phyloP scores from a whole-genome alignment of 2,113 vertebrate species.

The Ptyas mucosa region DNA sequence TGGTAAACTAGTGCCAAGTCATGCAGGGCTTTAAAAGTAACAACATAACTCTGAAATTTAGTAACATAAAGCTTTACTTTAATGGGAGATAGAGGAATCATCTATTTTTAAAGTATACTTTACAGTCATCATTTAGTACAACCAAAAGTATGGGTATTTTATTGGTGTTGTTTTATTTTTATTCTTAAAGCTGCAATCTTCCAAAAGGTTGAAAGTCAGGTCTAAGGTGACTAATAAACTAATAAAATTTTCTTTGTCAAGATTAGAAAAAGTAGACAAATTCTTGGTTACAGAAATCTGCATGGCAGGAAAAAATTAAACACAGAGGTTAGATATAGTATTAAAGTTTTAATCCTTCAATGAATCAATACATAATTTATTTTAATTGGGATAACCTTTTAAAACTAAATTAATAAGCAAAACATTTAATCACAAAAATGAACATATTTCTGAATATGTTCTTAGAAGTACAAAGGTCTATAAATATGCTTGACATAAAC shows the following conservation, averaged over 20 bases:
- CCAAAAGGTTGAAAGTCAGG: background rate
- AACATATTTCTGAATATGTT: background rate
- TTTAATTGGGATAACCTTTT: background rate
- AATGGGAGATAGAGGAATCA: background rate
- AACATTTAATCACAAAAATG: background rate
- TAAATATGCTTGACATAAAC: background rate
- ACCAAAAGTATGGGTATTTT: background rate
- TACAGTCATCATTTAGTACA: background rate
- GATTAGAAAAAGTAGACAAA: background rate
- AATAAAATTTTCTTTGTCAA: background rate
- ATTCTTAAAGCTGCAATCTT: background rate
- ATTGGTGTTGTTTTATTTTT: background rate
- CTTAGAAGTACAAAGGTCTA: background rate
- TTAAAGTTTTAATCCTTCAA: background rate
- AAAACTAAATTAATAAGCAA: background rate
- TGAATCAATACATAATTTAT: background rate
- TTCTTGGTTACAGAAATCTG: background rate
- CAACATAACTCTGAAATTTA: background rate
- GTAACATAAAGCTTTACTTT: background rate
- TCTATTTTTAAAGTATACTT: background rate
- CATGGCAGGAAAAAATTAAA: background rate
- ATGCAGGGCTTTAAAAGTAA: too few species aligned
- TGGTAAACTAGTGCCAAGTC: too few species aligned
- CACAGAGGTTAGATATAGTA: background rate
- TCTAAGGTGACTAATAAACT: background rate